Conservation (phyloP, 23 tunicate species). For the Styela plicata region DNA sequence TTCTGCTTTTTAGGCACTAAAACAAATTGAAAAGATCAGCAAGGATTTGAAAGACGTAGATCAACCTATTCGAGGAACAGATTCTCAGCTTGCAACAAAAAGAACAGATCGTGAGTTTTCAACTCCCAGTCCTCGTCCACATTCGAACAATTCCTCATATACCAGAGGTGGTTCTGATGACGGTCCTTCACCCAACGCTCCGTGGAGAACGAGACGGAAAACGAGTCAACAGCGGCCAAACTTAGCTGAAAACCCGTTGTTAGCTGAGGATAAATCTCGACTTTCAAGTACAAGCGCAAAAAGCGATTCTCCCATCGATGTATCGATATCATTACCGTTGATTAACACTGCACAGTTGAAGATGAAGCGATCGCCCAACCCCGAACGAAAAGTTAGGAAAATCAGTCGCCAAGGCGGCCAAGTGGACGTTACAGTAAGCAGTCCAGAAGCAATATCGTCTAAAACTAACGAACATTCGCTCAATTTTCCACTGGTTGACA, state of each 20-base stretch:
- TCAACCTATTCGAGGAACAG: background rate
- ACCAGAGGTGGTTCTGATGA: background rate
- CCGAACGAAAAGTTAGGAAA: slow-evolving; percentile 24
- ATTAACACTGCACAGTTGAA: slow-evolving; percentile 6
- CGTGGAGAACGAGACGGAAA: slow-evolving; percentile 19
- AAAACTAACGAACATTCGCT: background rate
- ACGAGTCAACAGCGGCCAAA: background rate
- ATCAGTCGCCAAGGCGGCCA: slow-evolving; percentile 4
- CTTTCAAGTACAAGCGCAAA: background rate
- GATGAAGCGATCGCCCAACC: slow-evolving; percentile 14
- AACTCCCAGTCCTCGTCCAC: slow-evolving; percentile 20
- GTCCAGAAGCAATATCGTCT: background rate
- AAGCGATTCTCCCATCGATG: background rate
- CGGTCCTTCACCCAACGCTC: slow-evolving; percentile 13
- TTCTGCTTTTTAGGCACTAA: slow-evolving; percentile 71
- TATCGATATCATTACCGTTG: background rate
- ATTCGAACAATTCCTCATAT: background rate
- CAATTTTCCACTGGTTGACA: background rate
- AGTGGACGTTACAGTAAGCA: background rate
- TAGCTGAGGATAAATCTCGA: background rate
- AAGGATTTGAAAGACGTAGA: slow-evolving; percentile 36
- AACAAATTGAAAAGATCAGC: slow-evolving; percentile 84
- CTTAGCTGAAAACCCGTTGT: background rate
- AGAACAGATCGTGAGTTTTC: background rate
- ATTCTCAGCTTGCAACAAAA: background rate